Percentiles rank a stretch among this genome's conserved stretches.
Conservation (phyloP, 2,888 invertebrate genomes). For the Drosophila monieri region DNA sequence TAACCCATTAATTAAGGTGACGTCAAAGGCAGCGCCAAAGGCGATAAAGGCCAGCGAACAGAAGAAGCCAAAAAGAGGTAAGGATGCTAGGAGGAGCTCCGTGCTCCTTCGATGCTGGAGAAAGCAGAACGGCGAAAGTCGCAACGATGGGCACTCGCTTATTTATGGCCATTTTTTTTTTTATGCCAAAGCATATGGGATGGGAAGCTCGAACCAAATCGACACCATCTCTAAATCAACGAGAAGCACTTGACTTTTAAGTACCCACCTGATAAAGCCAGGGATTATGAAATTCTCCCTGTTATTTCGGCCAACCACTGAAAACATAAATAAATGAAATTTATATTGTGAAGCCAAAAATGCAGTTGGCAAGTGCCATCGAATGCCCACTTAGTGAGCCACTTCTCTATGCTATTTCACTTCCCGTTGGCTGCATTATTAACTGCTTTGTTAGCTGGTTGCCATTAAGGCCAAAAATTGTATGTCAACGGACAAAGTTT, state of each 20-base stretch:
- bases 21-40: slow-evolving; percentile 74
- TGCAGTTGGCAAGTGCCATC: slow-evolving; percentile 16
- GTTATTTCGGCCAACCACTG: background rate
- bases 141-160: slow-evolving; percentile 52
- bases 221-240: slow-evolving; percentile 31
- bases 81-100: background rate
- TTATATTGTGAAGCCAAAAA: background rate
- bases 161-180: slow-evolving; percentile 60
- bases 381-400: slow-evolving; percentile 20
- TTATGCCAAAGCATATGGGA: slow-evolving; percentile 32
- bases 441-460: slow-evolving; percentile 42
- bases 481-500: slow-evolving; percentile 39
- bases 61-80: slow-evolving; percentile 22
- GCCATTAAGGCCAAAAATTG: slow-evolving; percentile 36
- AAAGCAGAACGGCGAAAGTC: slow-evolving; percentile 42
- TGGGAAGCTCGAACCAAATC: slow-evolving; percentile 12
- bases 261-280: background rate
- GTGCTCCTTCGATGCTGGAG: background rate
- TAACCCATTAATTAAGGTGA: slow-evolving; percentile 80
- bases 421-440: slow-evolving; percentile 39
- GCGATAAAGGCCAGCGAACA: slow-evolving; percentile 60
- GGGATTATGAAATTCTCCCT: background rate
- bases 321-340: background rate
- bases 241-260: slow-evolving; percentile 1
- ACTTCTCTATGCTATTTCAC: slow-evolving; percentile 30